phyloP scores from a whole-genome alignment of 2,797 vertebrate genomes.

The Tokudaia muenninki region DNA sequence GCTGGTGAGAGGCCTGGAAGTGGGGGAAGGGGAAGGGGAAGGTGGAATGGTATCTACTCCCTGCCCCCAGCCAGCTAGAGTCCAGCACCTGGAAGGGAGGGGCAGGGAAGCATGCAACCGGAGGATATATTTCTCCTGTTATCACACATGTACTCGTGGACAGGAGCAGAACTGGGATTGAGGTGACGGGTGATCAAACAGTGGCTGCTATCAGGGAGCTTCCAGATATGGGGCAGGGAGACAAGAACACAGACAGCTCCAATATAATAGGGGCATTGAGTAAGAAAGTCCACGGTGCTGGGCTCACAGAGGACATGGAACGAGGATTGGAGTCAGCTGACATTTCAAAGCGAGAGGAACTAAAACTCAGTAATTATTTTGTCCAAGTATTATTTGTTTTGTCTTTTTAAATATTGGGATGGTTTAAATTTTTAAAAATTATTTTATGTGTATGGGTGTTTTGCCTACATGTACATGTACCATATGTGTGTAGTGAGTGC shows the following conservation, averaged over 20 bases:
- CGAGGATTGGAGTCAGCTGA: not conserved
- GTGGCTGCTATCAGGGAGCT: not conserved
- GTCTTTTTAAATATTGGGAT: too few species aligned
- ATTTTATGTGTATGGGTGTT: not conserved
- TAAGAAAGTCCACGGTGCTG: too few species aligned
- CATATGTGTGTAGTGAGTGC: not conserved
- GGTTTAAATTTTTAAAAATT: not conserved
- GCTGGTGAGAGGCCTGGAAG: conserved; percentile 82
- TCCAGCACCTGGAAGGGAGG: not conserved
- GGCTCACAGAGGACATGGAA: not conserved
- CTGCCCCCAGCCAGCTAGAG: not conserved
- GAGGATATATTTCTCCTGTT: not conserved
- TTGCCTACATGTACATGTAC: not conserved
- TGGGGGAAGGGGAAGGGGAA: not conserved
- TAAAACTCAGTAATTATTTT: not conserved
- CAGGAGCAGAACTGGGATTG: not conserved
- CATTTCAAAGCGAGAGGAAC: not conserved
- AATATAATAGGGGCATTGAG: not conserved
- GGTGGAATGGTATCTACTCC: not conserved
- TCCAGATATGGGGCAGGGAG: not conserved
- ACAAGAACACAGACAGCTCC: not conserved
- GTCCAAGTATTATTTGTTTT: not conserved
- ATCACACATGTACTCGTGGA: not conserved
- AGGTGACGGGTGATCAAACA: too few species aligned
- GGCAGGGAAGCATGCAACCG: not conserved